Conservation (phyloP, 2,113 vertebrate genomes). For the Semicossyphus pulcher region DNA sequence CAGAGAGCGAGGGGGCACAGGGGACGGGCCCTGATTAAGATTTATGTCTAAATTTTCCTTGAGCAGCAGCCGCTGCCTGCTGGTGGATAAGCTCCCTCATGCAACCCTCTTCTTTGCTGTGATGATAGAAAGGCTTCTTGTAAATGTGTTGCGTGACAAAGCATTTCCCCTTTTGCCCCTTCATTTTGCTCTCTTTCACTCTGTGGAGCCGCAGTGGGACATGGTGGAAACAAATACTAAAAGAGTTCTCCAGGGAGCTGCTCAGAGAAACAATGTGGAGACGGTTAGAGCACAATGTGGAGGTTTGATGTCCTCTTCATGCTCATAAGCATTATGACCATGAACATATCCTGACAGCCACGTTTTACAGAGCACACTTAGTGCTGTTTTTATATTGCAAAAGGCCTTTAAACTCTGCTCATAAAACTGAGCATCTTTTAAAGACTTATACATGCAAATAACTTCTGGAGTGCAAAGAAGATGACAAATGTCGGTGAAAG, state of each 20-base stretch:
- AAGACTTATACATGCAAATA: background rate
- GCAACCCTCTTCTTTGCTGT: slow-evolving; percentile 34
- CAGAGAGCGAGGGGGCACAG: slow-evolving; percentile 26
- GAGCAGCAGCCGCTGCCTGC: slow-evolving; percentile 54
- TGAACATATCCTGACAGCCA: too few species aligned
- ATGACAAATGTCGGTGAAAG: too few species aligned
- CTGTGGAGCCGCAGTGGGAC: slow-evolving; percentile 16
- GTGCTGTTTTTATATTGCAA: too few species aligned
- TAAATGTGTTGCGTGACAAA: slow-evolving; percentile 76
- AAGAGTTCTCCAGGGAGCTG: slow-evolving; percentile 9
- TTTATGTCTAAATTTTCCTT: slow-evolving; percentile 68
- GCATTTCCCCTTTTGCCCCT: slow-evolving; percentile 53
- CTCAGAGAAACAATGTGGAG: slow-evolving; percentile 23
- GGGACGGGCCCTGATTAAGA: slow-evolving; percentile 71
- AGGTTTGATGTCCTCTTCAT: background rate
- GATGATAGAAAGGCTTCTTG: slow-evolving; percentile 62
- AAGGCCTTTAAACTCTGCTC: too few species aligned
- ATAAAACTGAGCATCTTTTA: background rate
- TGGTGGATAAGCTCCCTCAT: slow-evolving; percentile 39
- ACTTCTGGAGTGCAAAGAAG: background rate
- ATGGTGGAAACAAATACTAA: slow-evolving; percentile 43
- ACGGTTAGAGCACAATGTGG: background rate
- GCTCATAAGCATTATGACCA: too few species aligned
- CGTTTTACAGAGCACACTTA: too few species aligned
- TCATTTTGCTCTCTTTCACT: slow-evolving; percentile 40